Conservation (phyloP, 2,113 vertebrate species). For the Machaerirhynchus nigripectus region DNA sequence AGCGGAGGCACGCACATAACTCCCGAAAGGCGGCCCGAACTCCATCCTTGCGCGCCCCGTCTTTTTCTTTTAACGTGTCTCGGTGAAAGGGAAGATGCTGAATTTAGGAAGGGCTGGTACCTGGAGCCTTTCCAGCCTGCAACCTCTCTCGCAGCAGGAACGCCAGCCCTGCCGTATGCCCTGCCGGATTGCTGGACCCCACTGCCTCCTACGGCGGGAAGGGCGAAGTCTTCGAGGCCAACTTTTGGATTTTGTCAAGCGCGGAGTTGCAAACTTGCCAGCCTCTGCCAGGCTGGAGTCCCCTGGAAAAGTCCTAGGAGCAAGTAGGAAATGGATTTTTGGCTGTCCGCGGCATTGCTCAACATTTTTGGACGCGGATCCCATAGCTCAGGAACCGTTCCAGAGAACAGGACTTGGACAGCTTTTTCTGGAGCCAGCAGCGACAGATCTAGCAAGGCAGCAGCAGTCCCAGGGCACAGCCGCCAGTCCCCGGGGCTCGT, state of each 20-base stretch:
- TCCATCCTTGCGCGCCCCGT: not conserved
- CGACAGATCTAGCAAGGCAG: not conserved
- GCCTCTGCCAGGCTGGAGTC: slow-evolving; percentile 6
- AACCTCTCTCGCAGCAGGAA: not conserved
- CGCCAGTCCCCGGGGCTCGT: not conserved
- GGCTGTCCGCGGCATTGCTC: slow-evolving; percentile 64
- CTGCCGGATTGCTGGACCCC: not conserved
- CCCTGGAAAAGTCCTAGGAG: slow-evolving; percentile 62
- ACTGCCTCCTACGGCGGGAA: not conserved
- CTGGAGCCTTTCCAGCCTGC: slow-evolving; percentile 41
- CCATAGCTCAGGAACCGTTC: slow-evolving; percentile 33
- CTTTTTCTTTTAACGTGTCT: not conserved
- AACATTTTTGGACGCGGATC: slow-evolving; percentile 71
- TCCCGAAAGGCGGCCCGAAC: not conserved
- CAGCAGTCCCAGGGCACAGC: not conserved
- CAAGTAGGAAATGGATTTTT: slow-evolving; percentile 74
- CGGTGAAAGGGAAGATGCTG: slow-evolving; percentile 7
- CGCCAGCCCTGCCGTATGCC: not conserved
- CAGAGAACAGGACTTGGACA: slow-evolving; percentile 41
- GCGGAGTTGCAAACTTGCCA: not conserved
- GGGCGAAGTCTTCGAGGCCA: not conserved
- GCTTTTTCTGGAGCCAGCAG: slow-evolving; percentile 1
- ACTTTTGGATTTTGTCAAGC: slow-evolving; percentile 13
- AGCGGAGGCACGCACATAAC: not conserved
- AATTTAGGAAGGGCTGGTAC: slow-evolving; percentile 12